Evolutionary conservation across 2,113 vertebrate genomes (phyloP), one percentile per base, ranked within the genome.

Genomic region (Lathamus discolor): DNA sequence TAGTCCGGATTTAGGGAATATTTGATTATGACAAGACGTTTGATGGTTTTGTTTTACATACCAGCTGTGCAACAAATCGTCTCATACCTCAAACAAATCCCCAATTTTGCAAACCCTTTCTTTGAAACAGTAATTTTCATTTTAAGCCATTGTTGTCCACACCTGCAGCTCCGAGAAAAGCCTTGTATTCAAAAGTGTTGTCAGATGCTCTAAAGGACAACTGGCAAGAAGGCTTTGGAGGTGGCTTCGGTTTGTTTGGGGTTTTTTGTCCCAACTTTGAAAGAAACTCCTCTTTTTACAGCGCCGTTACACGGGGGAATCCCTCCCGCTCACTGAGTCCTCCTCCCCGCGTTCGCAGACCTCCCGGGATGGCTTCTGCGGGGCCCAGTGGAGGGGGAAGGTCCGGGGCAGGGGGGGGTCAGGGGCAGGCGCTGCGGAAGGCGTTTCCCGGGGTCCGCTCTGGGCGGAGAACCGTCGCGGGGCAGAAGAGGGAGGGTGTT

Each of bases 1-100:
- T 70, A 92, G 74, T 96, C 41, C 63, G 43, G 67, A 83, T 92
- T 91, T 92, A 55, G 80, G 88, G 63, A 91, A 35, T 96, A 93
- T 97, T 97, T 88, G 92, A 90, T 96, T 91, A 78, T 96, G 97
- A 97, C 97, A 97, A 95, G 95, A 86, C 27, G 46, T 90, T 96
- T 96, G 96, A 96, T 86, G 93, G 83, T 84, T 96, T 81, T 88
- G 83, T 93, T 97, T 96, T 94, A 59, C 81, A 77, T 88, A 95
- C 94, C 94, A 90, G 97, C 95, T 92, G 90, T 83, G 90, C 92
- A 93, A 79, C 88, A 91, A 94, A 93, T n/a, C 28, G 54, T 77
- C 95, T 83, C 55, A 19, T 92, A 78, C 81, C 61, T 88, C 83
- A 70, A 3, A 55, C 35, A 33, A 72, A 89, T 29, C 55, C 55